Evolutionary conservation across 2,888 invertebrate genomes (phyloP).

Genomic region (Pollenia griseotomentosa): DNA sequence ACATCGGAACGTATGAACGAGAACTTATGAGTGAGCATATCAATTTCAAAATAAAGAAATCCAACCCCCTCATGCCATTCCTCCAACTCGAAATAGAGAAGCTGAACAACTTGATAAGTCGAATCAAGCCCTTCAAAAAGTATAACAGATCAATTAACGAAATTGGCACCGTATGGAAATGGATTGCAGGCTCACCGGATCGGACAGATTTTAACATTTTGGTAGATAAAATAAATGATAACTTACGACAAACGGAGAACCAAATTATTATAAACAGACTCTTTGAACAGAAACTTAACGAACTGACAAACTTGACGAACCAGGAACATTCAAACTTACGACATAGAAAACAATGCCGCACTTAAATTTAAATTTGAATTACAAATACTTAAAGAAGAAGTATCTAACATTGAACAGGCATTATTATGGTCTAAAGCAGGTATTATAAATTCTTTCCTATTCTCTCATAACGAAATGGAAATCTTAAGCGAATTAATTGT

Average conservation of each 20-base stretch:
- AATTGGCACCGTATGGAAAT: conserved; percentile 21
- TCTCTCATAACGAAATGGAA: conserved; percentile 7
- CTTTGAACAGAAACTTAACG: conserved; percentile 3
- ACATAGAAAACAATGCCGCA: background rate
- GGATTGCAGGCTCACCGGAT: conserved; percentile 9
- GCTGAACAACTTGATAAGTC: background rate
- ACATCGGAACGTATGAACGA: conserved; percentile 18
- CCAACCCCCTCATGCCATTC: conserved; percentile 11
- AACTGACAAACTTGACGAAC: conserved; percentile 2
- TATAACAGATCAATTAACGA: conserved; percentile 21
- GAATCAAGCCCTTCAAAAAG: background rate
- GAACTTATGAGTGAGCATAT: background rate
- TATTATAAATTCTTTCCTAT: background rate
- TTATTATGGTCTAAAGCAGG: background rate
- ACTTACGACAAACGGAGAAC: conserved; percentile 5
- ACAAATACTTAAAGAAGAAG: conserved; percentile 8
- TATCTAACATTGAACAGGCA: conserved; percentile 8
- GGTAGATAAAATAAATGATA: conserved; percentile 24
- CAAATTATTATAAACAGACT: conserved; percentile 20
- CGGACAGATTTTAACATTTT: conserved; percentile 10
- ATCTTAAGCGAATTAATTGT: conserved; percentile 17
- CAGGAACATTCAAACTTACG: background rate
- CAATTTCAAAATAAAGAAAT: conserved; percentile 13
- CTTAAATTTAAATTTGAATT: background rate
- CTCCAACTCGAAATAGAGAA: conserved; percentile 11